Conservation (phyloP, 2,113 vertebrate species). For the Xiphophorus couchianus region DNA sequence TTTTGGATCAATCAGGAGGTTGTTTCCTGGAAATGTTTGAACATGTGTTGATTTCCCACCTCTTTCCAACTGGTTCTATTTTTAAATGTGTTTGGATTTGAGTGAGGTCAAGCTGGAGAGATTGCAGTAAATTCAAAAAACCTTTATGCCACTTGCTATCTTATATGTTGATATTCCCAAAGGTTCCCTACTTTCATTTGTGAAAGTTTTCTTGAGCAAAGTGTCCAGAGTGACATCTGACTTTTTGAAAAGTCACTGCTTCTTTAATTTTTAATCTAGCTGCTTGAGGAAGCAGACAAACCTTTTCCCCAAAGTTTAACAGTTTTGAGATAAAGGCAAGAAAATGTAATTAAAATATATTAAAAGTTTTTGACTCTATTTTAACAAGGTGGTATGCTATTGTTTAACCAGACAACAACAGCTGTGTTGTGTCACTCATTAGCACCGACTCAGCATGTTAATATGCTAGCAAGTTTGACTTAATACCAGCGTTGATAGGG, state of each 20-base stretch:
- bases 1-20: neutral
- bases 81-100: neutral
- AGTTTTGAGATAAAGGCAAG: too few species aligned
- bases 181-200: constrained; percentile 24
- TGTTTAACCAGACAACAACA: too few species aligned
- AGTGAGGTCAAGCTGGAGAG: constrained; percentile 3
- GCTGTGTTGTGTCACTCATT: too few species aligned
- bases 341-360: too few species aligned
- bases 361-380: too few species aligned
- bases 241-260: constrained; percentile 25
- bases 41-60: constrained; percentile 32
- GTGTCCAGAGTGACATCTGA: too few species aligned
- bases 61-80: constrained; percentile 4
- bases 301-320: neutral
- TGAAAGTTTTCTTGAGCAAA: constrained; percentile 28
- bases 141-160: constrained; percentile 5
- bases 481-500: too few species aligned
- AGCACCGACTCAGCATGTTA: too few species aligned
- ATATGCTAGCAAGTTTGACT: too few species aligned
- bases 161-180: constrained; percentile 41
- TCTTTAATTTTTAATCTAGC: constrained; percentile 42
- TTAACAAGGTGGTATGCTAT: too few species aligned
- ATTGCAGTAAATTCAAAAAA: constrained; percentile 8
- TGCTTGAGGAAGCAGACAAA: neutral
- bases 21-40: constrained; percentile 12